A percentile compares a stretch with the other conserved stretches of the same genome.
phyloP scores from a whole-genome alignment of 2,888 invertebrate species.

The Tribolium freemani region DNA sequence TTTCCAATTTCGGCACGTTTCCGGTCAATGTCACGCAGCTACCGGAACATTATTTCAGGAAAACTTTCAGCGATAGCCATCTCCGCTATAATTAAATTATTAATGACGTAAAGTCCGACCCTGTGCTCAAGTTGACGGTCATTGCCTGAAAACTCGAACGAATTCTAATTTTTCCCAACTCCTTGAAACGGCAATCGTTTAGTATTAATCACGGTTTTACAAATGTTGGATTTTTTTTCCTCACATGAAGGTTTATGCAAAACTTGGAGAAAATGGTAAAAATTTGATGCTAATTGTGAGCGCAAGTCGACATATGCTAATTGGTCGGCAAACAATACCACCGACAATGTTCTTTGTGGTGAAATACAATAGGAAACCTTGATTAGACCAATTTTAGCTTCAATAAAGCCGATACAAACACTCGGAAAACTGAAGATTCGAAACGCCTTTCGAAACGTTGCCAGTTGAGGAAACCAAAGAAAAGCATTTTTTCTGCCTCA shows the following conservation, averaged over 20 bases:
- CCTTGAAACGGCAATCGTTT: not conserved
- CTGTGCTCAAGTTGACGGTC: not conserved
- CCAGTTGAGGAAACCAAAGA: not conserved
- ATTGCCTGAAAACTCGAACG: not conserved
- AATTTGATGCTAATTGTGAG: conserved; percentile 23
- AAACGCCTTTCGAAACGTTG: conserved; percentile 24
- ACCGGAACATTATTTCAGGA: not conserved
- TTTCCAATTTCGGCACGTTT: conserved; percentile 18
- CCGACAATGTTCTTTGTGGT: conserved; percentile 22
- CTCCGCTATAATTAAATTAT: conserved; percentile 3
- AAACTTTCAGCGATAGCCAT: conserved; percentile 14
- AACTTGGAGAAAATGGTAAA: conserved; percentile 1
- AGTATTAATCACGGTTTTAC: not conserved
- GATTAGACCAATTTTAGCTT: conserved; percentile 30
- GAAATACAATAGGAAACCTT: conserved; percentile 35
- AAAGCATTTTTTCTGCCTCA: not conserved
- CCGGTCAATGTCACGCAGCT: not conserved
- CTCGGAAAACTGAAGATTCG: not conserved
- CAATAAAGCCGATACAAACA: conserved; percentile 22
- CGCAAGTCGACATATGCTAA: conserved; percentile 26
- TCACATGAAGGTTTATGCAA: conserved; percentile 27
- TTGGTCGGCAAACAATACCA: conserved; percentile 20
- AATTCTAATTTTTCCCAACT: not conserved
- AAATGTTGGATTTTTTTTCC: not conserved
- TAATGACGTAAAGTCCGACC: conserved; percentile 19